These are phyloP conservation scores for Agapostemon virescens DNA, from an alignment of 2,888 invertebrate genomes.

Conservation along the genomic window DNA sequence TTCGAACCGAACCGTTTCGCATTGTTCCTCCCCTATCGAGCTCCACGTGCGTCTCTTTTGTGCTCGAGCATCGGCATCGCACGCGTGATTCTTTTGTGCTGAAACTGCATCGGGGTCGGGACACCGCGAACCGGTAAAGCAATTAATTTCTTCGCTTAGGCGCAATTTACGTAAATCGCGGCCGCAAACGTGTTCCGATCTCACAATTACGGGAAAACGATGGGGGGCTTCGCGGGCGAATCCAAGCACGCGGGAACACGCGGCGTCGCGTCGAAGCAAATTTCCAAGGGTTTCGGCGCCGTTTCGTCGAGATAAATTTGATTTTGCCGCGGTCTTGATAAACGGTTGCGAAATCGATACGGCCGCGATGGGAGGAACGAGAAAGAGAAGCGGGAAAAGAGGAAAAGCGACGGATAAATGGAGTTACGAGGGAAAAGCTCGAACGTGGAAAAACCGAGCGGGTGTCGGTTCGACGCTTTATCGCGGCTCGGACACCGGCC, in stretches of 20 bases:
- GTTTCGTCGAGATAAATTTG: conserved; percentile 4
- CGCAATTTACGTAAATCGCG: no score
- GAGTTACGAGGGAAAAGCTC: not conserved
- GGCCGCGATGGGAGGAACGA: not conserved
- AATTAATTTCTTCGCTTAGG: conserved; percentile 11
- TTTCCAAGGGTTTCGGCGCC: not conserved
- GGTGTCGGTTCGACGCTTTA: conserved; percentile 22
- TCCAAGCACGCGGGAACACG: not conserved
- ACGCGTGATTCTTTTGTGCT: not conserved
- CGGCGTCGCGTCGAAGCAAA: not conserved
- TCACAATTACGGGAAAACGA: not conserved
- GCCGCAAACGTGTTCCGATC: not conserved
- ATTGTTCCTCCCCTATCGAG: not conserved
- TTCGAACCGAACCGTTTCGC: not conserved
- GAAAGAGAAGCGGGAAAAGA: not conserved
- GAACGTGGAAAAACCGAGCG: not conserved
- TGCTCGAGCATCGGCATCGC: not conserved
- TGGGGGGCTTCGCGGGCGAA: not conserved
- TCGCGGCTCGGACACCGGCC: conserved; percentile 52
- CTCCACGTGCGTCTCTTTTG: not conserved
- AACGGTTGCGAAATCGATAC: not conserved
- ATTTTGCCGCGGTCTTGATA: conserved; percentile 1
- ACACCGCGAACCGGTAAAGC: not conserved
- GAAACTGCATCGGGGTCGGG: not conserved
- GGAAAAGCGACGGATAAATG: not conserved